Percentiles rank a stretch among this genome's conserved stretches.
Evolutionary conservation across 1,140 invertebrate species (phyloP).

Genomic region (Triops longicaudatus): DNA sequence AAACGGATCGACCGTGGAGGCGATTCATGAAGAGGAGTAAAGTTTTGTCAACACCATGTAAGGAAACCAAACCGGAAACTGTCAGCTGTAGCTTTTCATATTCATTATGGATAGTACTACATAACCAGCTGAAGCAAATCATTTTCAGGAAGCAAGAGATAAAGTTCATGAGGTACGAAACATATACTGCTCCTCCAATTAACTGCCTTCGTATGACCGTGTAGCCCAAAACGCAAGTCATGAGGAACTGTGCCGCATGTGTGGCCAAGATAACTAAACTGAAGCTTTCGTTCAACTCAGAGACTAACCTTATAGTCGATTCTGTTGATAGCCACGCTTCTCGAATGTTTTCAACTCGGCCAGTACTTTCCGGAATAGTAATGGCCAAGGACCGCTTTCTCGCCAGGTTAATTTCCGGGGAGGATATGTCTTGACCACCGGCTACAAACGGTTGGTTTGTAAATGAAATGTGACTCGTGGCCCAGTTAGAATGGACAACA

Average conservation of each 20-base stretch:
- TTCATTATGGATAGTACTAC: neutral
- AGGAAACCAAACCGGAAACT: neutral
- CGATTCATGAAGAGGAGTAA: neutral
- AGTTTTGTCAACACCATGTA: neutral
- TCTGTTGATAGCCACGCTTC: neutral
- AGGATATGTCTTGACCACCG: neutral
- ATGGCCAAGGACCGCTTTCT: neutral
- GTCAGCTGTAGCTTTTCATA: neutral
- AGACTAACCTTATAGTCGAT: neutral
- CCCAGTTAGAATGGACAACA: neutral
- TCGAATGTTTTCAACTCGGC: neutral
- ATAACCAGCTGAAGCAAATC: neutral
- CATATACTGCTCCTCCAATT: neutral
- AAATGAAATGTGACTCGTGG: neutral
- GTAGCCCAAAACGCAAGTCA: neutral
- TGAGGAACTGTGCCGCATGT: neutral
- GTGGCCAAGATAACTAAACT: neutral
- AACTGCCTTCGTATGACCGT: neutral
- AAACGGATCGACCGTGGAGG: neutral
- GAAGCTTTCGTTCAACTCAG: neutral
- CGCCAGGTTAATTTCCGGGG: neutral
- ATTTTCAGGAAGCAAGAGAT: neutral
- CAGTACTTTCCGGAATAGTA: neutral
- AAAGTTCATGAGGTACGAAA: neutral
- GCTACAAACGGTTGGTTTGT: neutral